Evolutionary conservation across 2,113 vertebrate species (phyloP).

Genomic region (Microcebus jonahi): DNA sequence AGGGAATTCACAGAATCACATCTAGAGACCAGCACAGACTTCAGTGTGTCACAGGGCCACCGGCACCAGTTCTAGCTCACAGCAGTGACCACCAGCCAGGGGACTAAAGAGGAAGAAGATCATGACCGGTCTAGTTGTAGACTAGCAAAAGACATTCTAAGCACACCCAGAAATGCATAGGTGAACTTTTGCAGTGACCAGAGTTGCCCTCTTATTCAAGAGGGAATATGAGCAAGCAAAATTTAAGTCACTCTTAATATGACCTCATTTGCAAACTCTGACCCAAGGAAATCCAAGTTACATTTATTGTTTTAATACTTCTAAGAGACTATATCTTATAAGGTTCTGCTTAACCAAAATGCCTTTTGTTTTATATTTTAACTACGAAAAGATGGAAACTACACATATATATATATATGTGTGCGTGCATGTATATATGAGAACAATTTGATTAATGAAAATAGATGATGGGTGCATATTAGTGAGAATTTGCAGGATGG

Average conservation of each 20-base stretch:
- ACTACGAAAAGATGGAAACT: not conserved
- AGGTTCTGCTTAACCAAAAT: not conserved
- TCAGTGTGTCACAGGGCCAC: not conserved
- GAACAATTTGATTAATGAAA: not conserved
- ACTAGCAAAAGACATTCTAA: not conserved
- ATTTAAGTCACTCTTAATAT: not conserved
- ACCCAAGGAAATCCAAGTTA: not conserved
- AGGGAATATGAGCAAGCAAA: not conserved
- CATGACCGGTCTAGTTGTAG: not conserved
- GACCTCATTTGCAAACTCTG: not conserved
- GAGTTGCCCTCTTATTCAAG: not conserved
- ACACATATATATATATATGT: not conserved
- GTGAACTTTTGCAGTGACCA: not conserved
- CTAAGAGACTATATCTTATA: not conserved
- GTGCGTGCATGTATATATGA: not conserved
- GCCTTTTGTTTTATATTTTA: slow-evolving; percentile 23
- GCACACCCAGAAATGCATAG: not conserved
- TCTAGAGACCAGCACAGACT: not conserved
- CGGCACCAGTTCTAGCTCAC: not conserved
- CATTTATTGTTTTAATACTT: not conserved
- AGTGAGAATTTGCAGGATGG: not conserved
- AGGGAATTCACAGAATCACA: not conserved
- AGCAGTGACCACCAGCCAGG: too few relatives aligned
- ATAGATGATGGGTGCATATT: not conserved
- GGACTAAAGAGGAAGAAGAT: not conserved